A percentile compares a stretch with the other conserved stretches of the same genome.
Conservation (phyloP, 2,113 vertebrate genomes). For the Myrmophylax atrothorax region DNA sequence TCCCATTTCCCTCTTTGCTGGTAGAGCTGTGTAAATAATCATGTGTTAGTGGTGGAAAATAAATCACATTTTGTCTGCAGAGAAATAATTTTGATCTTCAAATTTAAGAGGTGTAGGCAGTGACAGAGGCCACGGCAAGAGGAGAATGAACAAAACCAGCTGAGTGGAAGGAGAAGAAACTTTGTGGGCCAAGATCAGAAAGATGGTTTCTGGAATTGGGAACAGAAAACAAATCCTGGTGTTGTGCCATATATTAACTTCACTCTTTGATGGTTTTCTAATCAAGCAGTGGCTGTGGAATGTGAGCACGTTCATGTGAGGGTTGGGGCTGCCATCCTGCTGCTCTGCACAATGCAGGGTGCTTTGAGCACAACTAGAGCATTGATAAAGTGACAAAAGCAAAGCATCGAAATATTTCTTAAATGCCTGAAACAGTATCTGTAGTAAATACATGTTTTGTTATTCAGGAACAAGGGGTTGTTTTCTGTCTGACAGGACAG, state of each 20-base stretch:
- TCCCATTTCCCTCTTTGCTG: background rate
- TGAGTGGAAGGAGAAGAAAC: background rate
- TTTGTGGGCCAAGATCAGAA: background rate
- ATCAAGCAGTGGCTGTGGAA: background rate
- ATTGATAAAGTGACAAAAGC: background rate
- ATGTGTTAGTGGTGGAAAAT: background rate
- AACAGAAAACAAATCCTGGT: background rate
- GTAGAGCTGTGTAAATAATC: background rate
- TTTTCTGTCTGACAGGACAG: background rate
- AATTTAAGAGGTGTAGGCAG: background rate
- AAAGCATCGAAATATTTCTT: background rate
- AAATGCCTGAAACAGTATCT: background rate
- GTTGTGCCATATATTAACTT: background rate
- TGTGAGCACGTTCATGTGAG: background rate
- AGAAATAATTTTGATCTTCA: background rate
- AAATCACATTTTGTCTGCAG: background rate
- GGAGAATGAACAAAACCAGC: background rate
- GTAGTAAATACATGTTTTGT: background rate
- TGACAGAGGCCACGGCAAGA: background rate
- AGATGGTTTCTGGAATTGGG: background rate
- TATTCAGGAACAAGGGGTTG: background rate
- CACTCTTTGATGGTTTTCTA: background rate
- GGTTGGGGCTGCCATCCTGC: background rate
- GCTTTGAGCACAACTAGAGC: background rate
- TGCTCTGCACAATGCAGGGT: background rate